phyloP scores from a whole-genome alignment of 2,113 vertebrate genomes.

The Uropsilus gracilis region DNA sequence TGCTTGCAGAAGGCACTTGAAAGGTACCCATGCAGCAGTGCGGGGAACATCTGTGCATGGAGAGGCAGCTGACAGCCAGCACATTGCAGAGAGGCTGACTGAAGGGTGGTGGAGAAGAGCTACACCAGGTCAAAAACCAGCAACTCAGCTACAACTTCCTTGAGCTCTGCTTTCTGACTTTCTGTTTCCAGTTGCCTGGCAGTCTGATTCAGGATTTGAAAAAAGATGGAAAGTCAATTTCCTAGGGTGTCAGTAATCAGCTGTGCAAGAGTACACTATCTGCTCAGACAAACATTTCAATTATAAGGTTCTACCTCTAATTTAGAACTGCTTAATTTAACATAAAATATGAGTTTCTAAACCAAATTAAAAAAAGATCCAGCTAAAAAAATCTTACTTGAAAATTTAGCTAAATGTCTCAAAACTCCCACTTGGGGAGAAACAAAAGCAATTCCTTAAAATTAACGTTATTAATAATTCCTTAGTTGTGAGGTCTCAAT shows the following conservation, averaged over 20 bases:
- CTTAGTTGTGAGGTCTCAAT: slow-evolving; percentile 60
- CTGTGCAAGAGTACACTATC: background rate
- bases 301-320: slow-evolving; percentile 4
- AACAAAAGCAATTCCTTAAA: slow-evolving; percentile 12
- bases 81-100: background rate
- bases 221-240: background rate
- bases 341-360: slow-evolving; percentile 43
- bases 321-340: slow-evolving; percentile 57
- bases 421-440: slow-evolving; percentile 46
- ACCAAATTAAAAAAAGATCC: slow-evolving; percentile 50
- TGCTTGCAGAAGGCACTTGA: background rate
- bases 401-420: slow-evolving; percentile 56
- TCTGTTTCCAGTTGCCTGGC: background rate
- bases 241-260: background rate
- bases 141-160: background rate
- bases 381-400: slow-evolving; percentile 40
- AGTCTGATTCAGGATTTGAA: background rate
- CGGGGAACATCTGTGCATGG: slow-evolving; percentile 8
- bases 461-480: slow-evolving; percentile 66
- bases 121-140: background rate
- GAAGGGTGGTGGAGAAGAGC: background rate
- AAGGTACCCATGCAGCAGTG: slow-evolving; percentile 19
- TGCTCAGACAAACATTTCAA: slow-evolving; percentile 23
- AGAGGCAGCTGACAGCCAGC: slow-evolving; percentile 1
- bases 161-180: background rate